These are phyloP conservation scores for Saguinus oedipus DNA, from an alignment of 2,797 vertebrate genomes.

Conservation along the genomic window DNA sequence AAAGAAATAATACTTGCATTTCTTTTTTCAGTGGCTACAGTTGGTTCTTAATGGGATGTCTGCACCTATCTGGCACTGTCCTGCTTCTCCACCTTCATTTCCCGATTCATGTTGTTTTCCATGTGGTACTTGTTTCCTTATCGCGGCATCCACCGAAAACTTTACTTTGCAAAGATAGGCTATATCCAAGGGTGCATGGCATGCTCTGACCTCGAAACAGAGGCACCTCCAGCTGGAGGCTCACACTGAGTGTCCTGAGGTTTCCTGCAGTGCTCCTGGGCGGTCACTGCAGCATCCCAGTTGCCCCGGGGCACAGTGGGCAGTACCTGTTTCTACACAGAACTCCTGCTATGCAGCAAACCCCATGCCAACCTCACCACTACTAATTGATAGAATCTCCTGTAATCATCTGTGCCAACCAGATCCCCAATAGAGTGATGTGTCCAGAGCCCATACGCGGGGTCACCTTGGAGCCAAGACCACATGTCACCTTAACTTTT, in stretches of 20 bases:
- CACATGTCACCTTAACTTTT: neutral
- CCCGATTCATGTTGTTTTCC: neutral
- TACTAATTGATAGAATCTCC: neutral
- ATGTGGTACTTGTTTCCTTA: neutral
- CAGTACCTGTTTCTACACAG: too few species aligned
- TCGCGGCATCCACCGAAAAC: too few species aligned
- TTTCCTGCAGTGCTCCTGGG: neutral
- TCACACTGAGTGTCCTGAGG: rapidly evolving
- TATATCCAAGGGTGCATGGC: rapidly evolving
- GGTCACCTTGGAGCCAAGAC: neutral
- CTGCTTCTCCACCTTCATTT: neutral
- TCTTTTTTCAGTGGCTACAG: too few species aligned
- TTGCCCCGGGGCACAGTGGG: rapidly evolving
- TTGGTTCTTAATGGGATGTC: neutral
- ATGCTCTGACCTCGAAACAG: rapidly evolving
- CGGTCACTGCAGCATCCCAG: neutral
- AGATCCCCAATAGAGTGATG: rapidly evolving
- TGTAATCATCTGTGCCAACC: neutral
- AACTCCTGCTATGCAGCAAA: neutral
- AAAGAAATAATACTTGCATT: neutral
- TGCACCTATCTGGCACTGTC: neutral
- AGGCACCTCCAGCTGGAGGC: neutral
- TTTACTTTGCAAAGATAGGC: too few species aligned
- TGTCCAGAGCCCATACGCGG: too few species aligned
- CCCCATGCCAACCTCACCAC: rapidly evolving